Evolutionary conservation across 2,113 vertebrate species (phyloP).

Genomic region (Daboia siamensis): DNA sequence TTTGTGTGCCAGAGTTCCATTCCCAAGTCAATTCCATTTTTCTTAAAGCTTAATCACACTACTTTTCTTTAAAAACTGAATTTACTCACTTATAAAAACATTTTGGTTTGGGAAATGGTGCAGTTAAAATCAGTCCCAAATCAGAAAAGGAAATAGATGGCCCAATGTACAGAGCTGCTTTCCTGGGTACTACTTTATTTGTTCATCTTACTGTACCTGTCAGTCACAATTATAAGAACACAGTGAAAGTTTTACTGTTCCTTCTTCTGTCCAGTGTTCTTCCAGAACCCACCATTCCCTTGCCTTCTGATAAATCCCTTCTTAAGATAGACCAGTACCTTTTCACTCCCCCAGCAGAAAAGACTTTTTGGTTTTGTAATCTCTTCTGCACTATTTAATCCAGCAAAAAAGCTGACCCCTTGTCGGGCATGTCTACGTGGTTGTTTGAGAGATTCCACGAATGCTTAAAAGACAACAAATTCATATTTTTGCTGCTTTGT

Average conservation of each 20-base stretch:
- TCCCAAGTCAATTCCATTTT: neutral
- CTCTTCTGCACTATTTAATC: neutral
- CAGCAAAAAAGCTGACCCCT: neutral
- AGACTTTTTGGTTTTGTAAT: neutral
- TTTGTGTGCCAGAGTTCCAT: neutral
- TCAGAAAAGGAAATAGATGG: neutral
- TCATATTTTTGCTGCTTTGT: slow-evolving; percentile 18
- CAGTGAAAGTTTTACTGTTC: neutral
- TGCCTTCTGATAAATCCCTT: neutral
- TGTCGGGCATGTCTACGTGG: neutral
- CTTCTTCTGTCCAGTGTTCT: neutral
- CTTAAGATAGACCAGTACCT: neutral
- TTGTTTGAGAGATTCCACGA: neutral
- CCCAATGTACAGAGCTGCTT: neutral
- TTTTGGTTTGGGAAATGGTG: slow-evolving; percentile 32
- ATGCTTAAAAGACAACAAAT: slow-evolving; percentile 24
- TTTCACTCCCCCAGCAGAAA: slow-evolving; percentile 4
- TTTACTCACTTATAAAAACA: neutral
- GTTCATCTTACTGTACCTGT: neutral
- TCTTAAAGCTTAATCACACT: neutral
- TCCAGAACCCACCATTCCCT: neutral
- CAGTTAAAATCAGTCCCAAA: neutral
- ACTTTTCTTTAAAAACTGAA: slow-evolving; percentile 26
- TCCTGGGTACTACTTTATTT: neutral
- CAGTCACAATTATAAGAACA: neutral